Evolutionary conservation across 2,797 vertebrate species (phyloP).

Genomic region (Miichthys miiuy): DNA sequence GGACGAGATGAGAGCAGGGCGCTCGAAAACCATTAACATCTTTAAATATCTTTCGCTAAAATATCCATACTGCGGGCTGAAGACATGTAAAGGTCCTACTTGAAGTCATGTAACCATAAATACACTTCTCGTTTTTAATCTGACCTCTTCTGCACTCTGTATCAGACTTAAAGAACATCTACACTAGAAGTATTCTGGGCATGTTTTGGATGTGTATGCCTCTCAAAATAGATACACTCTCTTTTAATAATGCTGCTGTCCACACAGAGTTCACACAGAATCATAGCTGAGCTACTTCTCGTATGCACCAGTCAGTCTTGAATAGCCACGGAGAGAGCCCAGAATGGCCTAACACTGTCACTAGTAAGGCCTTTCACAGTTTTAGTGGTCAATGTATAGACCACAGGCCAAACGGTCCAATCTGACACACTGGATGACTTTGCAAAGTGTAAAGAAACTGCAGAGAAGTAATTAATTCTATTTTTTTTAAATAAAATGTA

Average conservation of each 20-base stretch:
- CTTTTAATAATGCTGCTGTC: constrained; percentile 18
- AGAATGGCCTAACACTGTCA: no score
- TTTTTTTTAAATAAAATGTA: no score
- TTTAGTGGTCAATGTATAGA: no score
- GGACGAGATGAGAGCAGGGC: constrained; percentile 15
- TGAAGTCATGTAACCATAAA: constrained; percentile 16
- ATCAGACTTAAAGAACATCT: background rate
- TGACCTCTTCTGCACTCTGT: constrained; percentile 5
- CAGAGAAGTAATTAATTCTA: no score
- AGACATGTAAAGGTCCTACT: background rate
- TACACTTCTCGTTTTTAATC: constrained; percentile 7
- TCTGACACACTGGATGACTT: no score
- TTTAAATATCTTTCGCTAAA: constrained; percentile 36
- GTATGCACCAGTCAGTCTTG: background rate
- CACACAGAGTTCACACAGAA: background rate
- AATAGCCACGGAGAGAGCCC: no score
- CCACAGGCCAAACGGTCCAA: no score
- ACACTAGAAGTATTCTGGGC: background rate
- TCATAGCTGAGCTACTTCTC: background rate
- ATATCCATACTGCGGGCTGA: constrained; percentile 2
- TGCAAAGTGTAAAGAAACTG: no score
- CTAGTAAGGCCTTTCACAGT: no score
- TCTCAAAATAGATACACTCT: constrained; percentile 9
- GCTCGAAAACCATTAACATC: constrained; percentile 18
- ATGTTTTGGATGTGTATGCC: background rate